A percentile compares a stretch with the other conserved stretches of the same genome.
Conservation (phyloP, 2,888 invertebrate species). For the Phanerotoma sp. region DNA sequence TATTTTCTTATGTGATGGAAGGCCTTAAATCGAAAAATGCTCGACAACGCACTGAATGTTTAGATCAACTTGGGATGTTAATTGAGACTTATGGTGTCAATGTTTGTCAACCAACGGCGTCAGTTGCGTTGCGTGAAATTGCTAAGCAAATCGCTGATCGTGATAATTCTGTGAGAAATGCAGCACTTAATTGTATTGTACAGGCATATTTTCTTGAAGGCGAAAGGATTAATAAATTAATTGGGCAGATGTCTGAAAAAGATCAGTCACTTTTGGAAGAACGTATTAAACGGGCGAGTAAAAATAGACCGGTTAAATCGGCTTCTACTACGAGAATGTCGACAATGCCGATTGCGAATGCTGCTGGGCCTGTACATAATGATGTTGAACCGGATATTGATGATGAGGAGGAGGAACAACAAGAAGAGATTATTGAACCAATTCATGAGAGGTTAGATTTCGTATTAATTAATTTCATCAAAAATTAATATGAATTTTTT, state of each 20-base stretch:
- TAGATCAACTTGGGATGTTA: conserved; percentile 86
- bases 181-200: conserved; percentile 92
- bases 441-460: conserved; percentile 35
- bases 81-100: conserved; percentile 83
- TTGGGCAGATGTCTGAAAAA: conserved; percentile 92
- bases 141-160: conserved; percentile 95
- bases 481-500: background rate
- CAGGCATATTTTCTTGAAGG: conserved; percentile 89
- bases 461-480: background rate
- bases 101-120: conserved; percentile 80
- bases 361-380: conserved; percentile 51
- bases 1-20: conserved; percentile 90
- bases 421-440: conserved; percentile 29
- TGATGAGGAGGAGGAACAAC: conserved; percentile 39
- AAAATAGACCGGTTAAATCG: conserved; percentile 62
- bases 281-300: conserved; percentile 88
- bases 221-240: conserved; percentile 86
- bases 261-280: conserved; percentile 93
- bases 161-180: conserved; percentile 93
- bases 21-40: conserved; percentile 97
- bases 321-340: conserved; percentile 57
- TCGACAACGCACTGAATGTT: conserved; percentile 92
- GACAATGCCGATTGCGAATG: conserved; percentile 42
- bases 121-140: conserved; percentile 82
- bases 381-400: conserved; percentile 41